A percentile compares a stretch with the other conserved stretches of the same genome.
Conservation (phyloP, 2,888 invertebrate species). For the Aphrophora alni region DNA sequence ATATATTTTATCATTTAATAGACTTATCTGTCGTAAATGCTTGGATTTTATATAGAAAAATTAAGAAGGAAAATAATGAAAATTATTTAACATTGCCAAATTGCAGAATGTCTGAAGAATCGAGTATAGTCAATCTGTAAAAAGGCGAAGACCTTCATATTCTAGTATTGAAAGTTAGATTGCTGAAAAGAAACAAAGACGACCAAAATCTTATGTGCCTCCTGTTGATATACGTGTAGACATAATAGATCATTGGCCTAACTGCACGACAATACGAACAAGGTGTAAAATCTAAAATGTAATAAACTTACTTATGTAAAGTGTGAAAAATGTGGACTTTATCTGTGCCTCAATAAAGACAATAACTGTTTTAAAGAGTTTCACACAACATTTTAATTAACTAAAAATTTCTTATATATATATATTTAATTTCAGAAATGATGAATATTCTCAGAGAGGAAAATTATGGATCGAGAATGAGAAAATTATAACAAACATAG, state of each 20-base stretch:
- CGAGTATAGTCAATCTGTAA: too few species aligned
- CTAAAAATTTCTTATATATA: too few species aligned
- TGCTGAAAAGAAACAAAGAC: neutral
- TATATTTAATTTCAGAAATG: too few species aligned
- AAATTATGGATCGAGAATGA: too few species aligned
- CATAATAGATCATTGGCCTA: conserved; percentile 13
- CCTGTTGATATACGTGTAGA: conserved; percentile 19
- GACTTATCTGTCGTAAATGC: conserved; percentile 46
- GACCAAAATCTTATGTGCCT: conserved; percentile 14
- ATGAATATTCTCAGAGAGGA: too few species aligned
- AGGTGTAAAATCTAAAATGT: conserved; percentile 18
- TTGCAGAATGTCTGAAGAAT: conserved; percentile 17
- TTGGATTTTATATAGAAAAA: conserved; percentile 49
- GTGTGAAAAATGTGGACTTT: too few species aligned
- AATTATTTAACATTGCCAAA: neutral
- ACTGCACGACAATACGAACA: neutral
- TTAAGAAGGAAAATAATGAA: conserved; percentile 35
- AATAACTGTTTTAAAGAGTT: conserved; percentile 18
- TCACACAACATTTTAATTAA: too few species aligned
- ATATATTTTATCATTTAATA: conserved; percentile 50
- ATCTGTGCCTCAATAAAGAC: too few species aligned
- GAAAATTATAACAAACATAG: too few species aligned
- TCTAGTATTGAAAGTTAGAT: neutral
- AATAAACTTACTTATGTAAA: neutral
- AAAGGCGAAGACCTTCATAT: too few species aligned